Base-by-base conservation (phyloP, 1,140 invertebrate species). In the Temnothorax nylanderi region DNA sequence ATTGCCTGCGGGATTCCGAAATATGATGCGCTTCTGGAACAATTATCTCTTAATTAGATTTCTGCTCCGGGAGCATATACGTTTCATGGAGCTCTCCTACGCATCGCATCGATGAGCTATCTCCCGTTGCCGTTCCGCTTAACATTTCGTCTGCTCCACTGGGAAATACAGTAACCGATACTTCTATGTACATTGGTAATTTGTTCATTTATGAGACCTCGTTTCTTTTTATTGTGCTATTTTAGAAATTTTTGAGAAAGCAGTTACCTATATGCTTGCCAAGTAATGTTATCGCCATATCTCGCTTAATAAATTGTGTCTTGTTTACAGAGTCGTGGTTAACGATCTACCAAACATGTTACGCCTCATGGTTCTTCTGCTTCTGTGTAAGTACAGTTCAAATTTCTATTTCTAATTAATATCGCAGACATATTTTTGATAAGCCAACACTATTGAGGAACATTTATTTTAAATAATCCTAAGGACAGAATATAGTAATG, bases 341-440 rank as follows among this genome's bases (percentile, higher is more conserved):
- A 89, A 89, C 89, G 90, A 91, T 90, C 89, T 90, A 84, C 71
- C 91, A 62, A 88, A 84, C 87, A 93, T 90, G 90, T 93, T 93
- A 90, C 91, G 87, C 71, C 91, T 92, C 87, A 91, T 88, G 67
- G 76, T 92, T 60, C 87, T 92, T 41, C 89, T 93, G 86, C 62
- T 94, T 87, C 85, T 94, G 64, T 94, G 94, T 94, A 92, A 94
- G 94, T 94, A 91, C n/a, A 62, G 18, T 54, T 75, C 34, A 6
- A 60, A 41, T 62, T 13, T 44, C 13, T 44, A 76, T 10, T 26
- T 47, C 18, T 51, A 34, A 1, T 56, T 49, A 18, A 67, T 32
- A 21, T 47, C 5, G 16, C 10, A 21, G 10, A 44, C 13, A 13
- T 44, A 32, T 32, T 37, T 21, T 41, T 18, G 13, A 34, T 71